Percentiles rank a stretch among this genome's conserved stretches.
Evolutionary conservation across 35 echinoderm and acorn worm species (phyloP).

Genomic region (Acanthaster planci): DNA sequence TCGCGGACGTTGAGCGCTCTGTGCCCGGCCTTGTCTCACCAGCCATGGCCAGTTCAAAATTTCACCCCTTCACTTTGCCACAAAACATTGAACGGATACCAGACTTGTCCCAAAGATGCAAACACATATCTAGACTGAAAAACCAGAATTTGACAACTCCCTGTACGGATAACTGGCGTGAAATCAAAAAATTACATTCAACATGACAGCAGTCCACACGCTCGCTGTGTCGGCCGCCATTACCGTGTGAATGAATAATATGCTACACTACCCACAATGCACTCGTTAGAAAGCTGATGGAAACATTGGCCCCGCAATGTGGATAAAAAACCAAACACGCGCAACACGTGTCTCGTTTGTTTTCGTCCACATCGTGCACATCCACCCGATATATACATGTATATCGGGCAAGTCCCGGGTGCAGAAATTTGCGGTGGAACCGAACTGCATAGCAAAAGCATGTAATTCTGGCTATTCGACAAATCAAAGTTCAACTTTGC

Average conservation of each 20-base stretch:
- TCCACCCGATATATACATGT: too few species aligned
- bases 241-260: not conserved
- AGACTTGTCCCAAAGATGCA: not conserved
- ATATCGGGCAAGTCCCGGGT: too few species aligned
- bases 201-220: not conserved
- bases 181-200: not conserved
- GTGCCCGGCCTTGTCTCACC: not conserved
- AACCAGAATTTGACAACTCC: not conserved
- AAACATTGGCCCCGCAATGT: conserved; percentile 18
- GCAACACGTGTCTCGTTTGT: conserved; percentile 28
- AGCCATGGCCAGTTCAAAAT: conserved; percentile 1
- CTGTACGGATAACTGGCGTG: not conserved
- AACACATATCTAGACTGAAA: not conserved
- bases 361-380: too few species aligned
- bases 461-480: too few species aligned
- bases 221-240: conserved; percentile 2
- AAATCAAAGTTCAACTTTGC: too few species aligned
- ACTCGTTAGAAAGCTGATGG: not conserved
- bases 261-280: not conserved
- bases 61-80: not conserved
- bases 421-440: too few species aligned
- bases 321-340: not conserved
- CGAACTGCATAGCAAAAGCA: too few species aligned
- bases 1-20: conserved; percentile 5
- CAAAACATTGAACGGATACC: not conserved